Evolutionary conservation across 1,140 invertebrate species (phyloP).

Genomic region (Ceratina calcarata): DNA sequence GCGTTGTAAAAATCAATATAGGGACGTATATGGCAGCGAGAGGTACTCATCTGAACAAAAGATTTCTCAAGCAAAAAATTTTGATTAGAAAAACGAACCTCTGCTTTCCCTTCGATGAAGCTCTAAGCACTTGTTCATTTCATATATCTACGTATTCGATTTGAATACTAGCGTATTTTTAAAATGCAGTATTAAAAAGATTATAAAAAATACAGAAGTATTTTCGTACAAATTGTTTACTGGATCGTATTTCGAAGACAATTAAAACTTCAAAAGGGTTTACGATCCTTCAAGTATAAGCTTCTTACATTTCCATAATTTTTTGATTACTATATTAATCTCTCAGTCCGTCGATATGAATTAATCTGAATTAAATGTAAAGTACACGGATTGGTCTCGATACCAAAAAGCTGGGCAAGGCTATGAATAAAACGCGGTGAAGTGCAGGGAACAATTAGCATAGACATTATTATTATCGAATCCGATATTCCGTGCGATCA

Average conservation of each 20-base stretch:
- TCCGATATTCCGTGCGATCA: conserved; percentile 19
- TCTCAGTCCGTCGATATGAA: background rate
- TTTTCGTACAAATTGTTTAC: too few relatives aligned
- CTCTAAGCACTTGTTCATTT: too few relatives aligned
- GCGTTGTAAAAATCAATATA: conserved; percentile 65
- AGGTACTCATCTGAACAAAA: conserved; percentile 19
- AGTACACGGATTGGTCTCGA: background rate
- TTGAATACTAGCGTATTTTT: too few relatives aligned
- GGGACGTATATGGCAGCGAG: conserved; percentile 6
- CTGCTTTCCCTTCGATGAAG: too few relatives aligned
- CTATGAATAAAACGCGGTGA: background rate
- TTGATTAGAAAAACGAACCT: background rate
- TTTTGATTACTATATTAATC: background rate
- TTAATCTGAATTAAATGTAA: background rate
- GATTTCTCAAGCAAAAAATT: conserved; percentile 9
- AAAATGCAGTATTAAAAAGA: too few relatives aligned
- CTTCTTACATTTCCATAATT: background rate
- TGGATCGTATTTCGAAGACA: too few relatives aligned
- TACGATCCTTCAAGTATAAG: too few relatives aligned
- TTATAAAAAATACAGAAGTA: too few relatives aligned
- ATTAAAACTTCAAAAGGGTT: background rate
- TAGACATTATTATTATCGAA: conserved; percentile 7
- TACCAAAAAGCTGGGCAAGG: background rate
- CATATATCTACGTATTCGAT: too few relatives aligned
- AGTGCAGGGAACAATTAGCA: conserved; percentile 10